A percentile compares a stretch with the other conserved stretches of the same genome.
These are phyloP conservation scores for Hylaeus volcanicus DNA, from an alignment of 1,140 invertebrate species.

Conservation along the genomic window DNA sequence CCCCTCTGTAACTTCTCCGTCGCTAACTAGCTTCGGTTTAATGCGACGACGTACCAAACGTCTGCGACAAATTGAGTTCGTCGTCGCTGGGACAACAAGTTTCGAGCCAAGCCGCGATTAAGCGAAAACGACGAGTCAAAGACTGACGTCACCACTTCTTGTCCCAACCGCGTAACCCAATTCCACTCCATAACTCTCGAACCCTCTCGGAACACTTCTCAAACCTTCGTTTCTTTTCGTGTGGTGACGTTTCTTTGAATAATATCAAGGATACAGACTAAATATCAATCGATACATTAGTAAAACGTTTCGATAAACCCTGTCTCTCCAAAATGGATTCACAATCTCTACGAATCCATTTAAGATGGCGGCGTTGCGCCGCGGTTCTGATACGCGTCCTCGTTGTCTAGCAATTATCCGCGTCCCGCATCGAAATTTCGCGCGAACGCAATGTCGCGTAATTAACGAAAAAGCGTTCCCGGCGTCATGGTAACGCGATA, in stretches of 20 bases:
- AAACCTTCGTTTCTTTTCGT: too few relatives aligned
- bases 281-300: too few relatives aligned
- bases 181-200: too few relatives aligned
- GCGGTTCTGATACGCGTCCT: not conserved
- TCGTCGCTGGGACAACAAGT: constrained; percentile 16
- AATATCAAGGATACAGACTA: too few relatives aligned
- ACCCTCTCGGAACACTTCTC: too few relatives aligned
- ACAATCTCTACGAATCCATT: too few relatives aligned
- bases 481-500: not conserved
- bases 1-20: constrained; percentile 36
- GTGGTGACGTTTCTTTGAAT: too few relatives aligned
- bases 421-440: not conserved
- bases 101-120: constrained; percentile 30
- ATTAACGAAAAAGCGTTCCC: not conserved
- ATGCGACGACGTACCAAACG: constrained; percentile 40
- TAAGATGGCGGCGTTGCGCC: not conserved
- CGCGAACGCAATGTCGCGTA: not conserved
- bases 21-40: constrained; percentile 35
- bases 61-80: constrained; percentile 49
- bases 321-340: too few relatives aligned
- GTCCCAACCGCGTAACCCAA: too few relatives aligned
- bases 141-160: too few relatives aligned
- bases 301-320: too few relatives aligned
- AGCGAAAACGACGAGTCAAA: constrained; percentile 26
- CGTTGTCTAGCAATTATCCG: not conserved